A percentile compares a stretch with the other conserved stretches of the same genome.
Evolutionary conservation across 2,888 invertebrate genomes (phyloP).

Genomic region (Drosophila pseudotalamancana): DNA sequence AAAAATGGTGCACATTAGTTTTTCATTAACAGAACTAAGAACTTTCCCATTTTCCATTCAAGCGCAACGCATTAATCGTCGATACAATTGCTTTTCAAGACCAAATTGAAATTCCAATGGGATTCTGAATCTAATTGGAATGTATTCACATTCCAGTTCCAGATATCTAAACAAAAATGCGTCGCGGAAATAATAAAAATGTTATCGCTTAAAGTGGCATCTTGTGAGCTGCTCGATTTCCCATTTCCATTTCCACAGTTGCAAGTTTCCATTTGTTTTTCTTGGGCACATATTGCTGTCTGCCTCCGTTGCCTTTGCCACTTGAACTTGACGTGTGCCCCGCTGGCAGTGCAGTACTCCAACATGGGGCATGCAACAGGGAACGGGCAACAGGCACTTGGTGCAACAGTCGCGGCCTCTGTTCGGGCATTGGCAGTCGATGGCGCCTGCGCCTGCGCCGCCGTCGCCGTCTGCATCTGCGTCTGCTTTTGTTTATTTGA

Average conservation of each 20-base stretch:
- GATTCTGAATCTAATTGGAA: neutral
- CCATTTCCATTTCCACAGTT: too few relatives aligned
- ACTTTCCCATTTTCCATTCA: constrained; percentile 30
- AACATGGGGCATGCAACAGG: too few relatives aligned
- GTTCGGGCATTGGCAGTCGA: constrained; percentile 1
- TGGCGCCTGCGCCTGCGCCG: constrained; percentile 30
- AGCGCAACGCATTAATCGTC: constrained; percentile 55
- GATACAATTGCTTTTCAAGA: constrained; percentile 16
- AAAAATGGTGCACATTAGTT: constrained; percentile 44
- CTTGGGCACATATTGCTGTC: constrained; percentile 37
- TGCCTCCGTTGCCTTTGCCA: constrained; percentile 70
- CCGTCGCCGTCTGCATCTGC: constrained; percentile 27
- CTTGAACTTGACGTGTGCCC: constrained; percentile 67
- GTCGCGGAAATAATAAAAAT: constrained; percentile 70
- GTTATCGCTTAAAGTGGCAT: constrained; percentile 64
- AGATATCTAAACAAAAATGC: constrained; percentile 33
- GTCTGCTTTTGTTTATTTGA: constrained; percentile 70
- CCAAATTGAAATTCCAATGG: neutral
- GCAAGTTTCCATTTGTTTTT: neutral
- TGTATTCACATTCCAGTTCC: constrained; percentile 7
- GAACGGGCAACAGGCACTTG: neutral
- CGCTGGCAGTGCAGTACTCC: neutral
- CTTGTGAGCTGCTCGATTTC: neutral
- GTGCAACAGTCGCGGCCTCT: constrained; percentile 3
- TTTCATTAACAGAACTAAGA: constrained; percentile 29